A percentile compares a stretch with the other conserved stretches of the same genome.
phyloP scores from a whole-genome alignment of 2,797 vertebrate species.

The Enteromius radiatus region DNA sequence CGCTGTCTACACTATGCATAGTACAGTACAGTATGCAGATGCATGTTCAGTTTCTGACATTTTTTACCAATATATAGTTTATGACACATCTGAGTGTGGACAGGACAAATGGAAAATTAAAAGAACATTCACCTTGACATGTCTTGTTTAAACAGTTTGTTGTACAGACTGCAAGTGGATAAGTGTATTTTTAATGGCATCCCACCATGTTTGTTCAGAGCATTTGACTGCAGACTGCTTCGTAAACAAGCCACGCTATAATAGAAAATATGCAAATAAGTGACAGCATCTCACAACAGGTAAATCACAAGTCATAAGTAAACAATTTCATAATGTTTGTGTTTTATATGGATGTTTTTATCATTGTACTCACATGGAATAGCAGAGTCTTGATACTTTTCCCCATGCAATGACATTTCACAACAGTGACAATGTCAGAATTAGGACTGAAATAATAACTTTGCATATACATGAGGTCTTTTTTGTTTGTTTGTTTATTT shows the following conservation, averaged over 20 bases:
- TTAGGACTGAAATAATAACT: not conserved
- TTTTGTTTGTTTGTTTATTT: too few relatives aligned
- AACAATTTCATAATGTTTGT: not conserved
- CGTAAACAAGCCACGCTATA: not conserved
- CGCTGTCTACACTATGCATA: not conserved
- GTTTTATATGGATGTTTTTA: not conserved
- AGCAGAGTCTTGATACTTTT: not conserved
- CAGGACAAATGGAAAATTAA: not conserved
- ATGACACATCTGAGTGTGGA: too few relatives aligned
- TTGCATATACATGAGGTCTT: not conserved
- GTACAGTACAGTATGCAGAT: not conserved
- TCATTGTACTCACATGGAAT: not conserved
- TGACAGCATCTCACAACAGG: not conserved
- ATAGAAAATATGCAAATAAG: not conserved
- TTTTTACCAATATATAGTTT: too few relatives aligned
- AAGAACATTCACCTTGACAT: not conserved
- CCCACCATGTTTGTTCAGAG: not conserved
- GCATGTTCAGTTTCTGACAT: not conserved
- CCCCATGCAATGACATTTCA: not conserved
- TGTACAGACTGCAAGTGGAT: not conserved
- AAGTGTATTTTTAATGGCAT: not conserved
- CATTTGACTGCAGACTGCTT: not conserved
- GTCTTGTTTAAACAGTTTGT: not conserved
- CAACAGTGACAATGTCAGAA: not conserved
- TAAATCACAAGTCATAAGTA: not conserved